Base-by-base conservation (phyloP, 2,888 invertebrate genomes). In the Oxycera nigricornis region DNA sequence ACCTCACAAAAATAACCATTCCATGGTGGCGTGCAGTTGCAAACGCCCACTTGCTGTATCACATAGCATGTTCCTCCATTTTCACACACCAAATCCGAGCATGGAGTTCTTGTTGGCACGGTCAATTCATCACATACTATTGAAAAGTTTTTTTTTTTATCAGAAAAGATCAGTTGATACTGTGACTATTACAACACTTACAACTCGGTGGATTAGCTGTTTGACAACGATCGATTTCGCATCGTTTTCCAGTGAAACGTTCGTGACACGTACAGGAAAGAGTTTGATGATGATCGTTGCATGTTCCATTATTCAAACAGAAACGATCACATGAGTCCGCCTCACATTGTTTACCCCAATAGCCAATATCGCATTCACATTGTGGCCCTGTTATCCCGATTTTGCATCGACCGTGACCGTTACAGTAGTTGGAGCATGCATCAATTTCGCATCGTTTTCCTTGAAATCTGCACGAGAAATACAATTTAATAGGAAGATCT, bases 371-470 rank as follows among this genome's bases (percentile, higher is more conserved):
- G 4, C 86, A 86, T 22, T 80, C 80, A 75, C 86, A 86, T 39
- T 81, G 81, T 0, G 84, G 81, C 0, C 84, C 85, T 68, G 82
- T 83, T 31, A 80, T 80, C 2, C 82, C 82, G 55, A 84, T 81
- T 35, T 78, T 80, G 70, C 86, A 85, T 52, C 80, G 80, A 78
- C 90, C 91, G 41, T 89, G 81, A 72, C 84, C 89, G 75, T 86
- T 86, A 79, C 91, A 91, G 77, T 87, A 87, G 31, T 86, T 86
- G 17, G 86, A 83, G 80, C 91, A 91, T 4, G 86, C 83, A 78
- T 89, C 87, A 46, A 86, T 86, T 77, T 91, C 89, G 80, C 92
- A 92, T 14, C 86, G 85, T 61, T 87, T 87, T 2, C 91, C 91
- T 0, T 86, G 81, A 52, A 80, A 85, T 35, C 82, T 82, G 62